These are phyloP conservation scores for Neolamprologus sp. DNA, from an alignment of 2,113 vertebrate species.

Conservation along the genomic window DNA sequence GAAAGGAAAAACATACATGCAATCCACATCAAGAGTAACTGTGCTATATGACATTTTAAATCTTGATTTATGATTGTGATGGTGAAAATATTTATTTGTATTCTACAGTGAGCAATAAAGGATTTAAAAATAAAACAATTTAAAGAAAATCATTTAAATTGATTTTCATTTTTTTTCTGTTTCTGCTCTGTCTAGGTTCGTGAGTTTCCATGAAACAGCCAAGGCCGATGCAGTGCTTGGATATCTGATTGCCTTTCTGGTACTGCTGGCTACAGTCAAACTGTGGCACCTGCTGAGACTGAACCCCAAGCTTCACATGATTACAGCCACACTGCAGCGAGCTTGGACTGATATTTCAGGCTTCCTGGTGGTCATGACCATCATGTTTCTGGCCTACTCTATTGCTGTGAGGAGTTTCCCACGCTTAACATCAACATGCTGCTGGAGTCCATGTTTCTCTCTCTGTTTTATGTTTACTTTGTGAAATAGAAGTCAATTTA, in stretches of 20 bases:
- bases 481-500: neutral
- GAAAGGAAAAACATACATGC: neutral
- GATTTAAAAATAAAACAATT: neutral
- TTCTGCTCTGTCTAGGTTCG: slow-evolving; percentile 64
- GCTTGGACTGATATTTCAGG: slow-evolving; percentile 94
- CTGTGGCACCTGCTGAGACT: slow-evolving; percentile 92
- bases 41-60: neutral
- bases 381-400: slow-evolving; percentile 93
- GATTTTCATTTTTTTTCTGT: neutral
- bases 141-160: neutral
- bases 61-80: neutral
- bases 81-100: neutral
- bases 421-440: slow-evolving; percentile 1
- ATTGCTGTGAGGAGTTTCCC: slow-evolving; percentile 78
- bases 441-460: neutral
- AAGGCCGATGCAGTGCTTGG: slow-evolving; percentile 82
- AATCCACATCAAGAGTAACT: neutral
- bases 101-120: neutral
- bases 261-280: slow-evolving; percentile 88
- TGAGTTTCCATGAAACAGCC: slow-evolving; percentile 87
- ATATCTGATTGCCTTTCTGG: slow-evolving; percentile 90
- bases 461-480: neutral
- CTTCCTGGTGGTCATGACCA: slow-evolving; percentile 80
- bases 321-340: slow-evolving; percentile 82
- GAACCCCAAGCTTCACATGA: slow-evolving; percentile 91